Conservation (phyloP, 2,888 invertebrate genomes). For the Geotrupes spiniger region DNA sequence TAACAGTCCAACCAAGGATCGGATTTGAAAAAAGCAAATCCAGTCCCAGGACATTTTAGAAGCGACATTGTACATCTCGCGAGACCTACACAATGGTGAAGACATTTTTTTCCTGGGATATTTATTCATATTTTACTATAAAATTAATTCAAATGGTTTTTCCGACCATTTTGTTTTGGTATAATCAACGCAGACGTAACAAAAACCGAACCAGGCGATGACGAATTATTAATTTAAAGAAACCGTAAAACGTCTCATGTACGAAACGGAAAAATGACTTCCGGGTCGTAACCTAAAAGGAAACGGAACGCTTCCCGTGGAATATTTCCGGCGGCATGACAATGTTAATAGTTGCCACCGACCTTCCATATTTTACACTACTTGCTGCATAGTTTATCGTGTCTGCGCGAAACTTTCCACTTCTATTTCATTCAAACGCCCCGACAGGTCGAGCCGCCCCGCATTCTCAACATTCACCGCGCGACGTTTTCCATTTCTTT, state of each 20-base stretch:
- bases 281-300: slow-evolving; percentile 8
- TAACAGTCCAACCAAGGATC: too few species aligned
- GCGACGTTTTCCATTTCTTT: background rate
- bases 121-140: too few species aligned
- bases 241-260: background rate
- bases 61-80: too few species aligned
- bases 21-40: too few species aligned
- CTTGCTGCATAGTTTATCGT: slow-evolving; percentile 25
- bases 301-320: slow-evolving; percentile 26
- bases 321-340: slow-evolving; percentile 26
- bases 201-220: too few species aligned
- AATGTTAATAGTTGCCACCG: slow-evolving; percentile 21
- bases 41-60: too few species aligned
- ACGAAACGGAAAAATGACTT: slow-evolving; percentile 5
- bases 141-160: too few species aligned
- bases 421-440: slow-evolving; percentile 29
- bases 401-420: slow-evolving; percentile 15
- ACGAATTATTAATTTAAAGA: background rate
- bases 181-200: too few species aligned
- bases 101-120: too few species aligned
- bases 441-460: background rate
- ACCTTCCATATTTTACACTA: slow-evolving; percentile 23
- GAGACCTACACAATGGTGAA: too few species aligned
- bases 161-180: too few species aligned
- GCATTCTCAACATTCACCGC: slow-evolving; percentile 14